These are phyloP conservation scores for Nephrotoma guestfalica DNA, from an alignment of 2,888 invertebrate species.

Conservation along the genomic window DNA sequence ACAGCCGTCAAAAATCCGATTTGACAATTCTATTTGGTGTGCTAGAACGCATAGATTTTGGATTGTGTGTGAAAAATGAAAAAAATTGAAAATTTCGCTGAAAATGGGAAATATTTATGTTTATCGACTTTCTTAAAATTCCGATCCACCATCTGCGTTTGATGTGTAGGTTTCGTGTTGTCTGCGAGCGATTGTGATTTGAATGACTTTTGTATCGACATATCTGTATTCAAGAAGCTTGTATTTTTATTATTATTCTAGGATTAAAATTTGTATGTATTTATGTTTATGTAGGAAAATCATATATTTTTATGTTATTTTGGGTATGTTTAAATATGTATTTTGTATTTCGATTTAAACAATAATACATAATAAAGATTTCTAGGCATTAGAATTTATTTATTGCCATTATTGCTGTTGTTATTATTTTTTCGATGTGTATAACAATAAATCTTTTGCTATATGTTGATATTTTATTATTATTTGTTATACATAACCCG, in stretches of 20 bases:
- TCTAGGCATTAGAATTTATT: background rate
- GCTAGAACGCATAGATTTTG: background rate
- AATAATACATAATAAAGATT: too few species aligned
- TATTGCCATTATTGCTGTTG: background rate
- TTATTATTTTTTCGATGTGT: background rate
- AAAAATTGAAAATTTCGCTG: background rate
- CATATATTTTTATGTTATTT: too few species aligned
- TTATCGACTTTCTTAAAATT: background rate
- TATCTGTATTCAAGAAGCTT: background rate
- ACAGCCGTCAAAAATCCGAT: background rate
- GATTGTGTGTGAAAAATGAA: background rate
- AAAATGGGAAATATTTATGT: background rate
- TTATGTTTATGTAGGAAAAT: too few species aligned
- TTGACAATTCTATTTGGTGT: background rate
- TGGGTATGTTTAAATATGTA: too few species aligned
- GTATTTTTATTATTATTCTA: background rate
- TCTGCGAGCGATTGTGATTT: background rate
- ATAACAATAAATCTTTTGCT: background rate
- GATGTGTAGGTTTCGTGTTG: background rate
- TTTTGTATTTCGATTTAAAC: too few species aligned
- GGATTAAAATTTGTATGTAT: background rate
- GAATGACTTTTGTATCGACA: background rate
- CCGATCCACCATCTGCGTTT: background rate
- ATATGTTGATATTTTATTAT: background rate
- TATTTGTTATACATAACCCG: background rate